Evolutionary conservation across 1,140 invertebrate genomes (phyloP), one percentile per base, ranked within the genome.

Genomic region (Lerema accius): DNA sequence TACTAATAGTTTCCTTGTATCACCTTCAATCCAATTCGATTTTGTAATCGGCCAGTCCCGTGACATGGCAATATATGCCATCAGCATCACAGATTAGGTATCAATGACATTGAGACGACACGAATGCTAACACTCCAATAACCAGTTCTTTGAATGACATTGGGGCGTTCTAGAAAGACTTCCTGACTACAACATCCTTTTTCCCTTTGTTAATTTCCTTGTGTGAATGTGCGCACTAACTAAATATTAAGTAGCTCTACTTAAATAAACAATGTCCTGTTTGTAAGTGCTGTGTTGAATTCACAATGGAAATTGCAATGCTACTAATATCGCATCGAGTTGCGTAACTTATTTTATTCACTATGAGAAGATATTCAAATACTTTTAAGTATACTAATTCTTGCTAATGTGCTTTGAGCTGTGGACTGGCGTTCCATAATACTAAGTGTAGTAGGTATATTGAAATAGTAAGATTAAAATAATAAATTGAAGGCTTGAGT

Each of bases 71-170:
- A 35, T 59, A 48, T 39, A 74, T 71, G 69, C 69, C 50, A 37
- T 35, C 46, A 69, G 71, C 78, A 74, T 78, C 66, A 58, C 55
- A 71, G 73, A 80, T 80, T 73, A n/a, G n/a, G n/a, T n/a, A 76
- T 72, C 73, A 26, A 61, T 69, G 72, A 69, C 79, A 82, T 80
- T 82, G 79, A 78, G 35, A 62, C 40, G 32, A 45, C 63, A 45
- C 62, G 79, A 77, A 79, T 82, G 72, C 56, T 71, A 82, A 82
- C 73, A 42, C 39, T 56, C 15, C 35, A 60, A 28, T 40, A 49
- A 42, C 26, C 35, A 56, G n/a, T 64, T 45, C 23, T 46, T 62
- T 51, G 46, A 50, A 62, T 62, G 26, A 10, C 35, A 56, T 56
- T 56, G 26, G 48, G 28, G 43, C 40, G 59, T 51, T 62, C 59